These are phyloP conservation scores for Drosophila helvetica DNA, from an alignment of 2,888 invertebrate species.

Conservation along the genomic window DNA sequence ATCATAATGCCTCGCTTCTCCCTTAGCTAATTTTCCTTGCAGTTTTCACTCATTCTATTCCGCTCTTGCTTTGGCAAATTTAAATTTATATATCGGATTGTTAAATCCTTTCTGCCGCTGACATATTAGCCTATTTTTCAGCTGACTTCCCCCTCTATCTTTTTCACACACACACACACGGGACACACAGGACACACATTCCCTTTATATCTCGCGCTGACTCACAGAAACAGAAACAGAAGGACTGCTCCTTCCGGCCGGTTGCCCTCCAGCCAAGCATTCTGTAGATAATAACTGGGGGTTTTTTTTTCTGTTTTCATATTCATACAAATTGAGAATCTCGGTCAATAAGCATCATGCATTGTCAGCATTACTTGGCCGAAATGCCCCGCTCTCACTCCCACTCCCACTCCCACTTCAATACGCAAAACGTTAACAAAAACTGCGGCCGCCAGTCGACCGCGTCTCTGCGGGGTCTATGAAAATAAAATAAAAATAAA, in stretches of 20 bases:
- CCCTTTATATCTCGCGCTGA: constrained; percentile 7
- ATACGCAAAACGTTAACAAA: constrained; percentile 27
- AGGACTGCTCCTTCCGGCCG: constrained; percentile 2
- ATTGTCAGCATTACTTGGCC: constrained; percentile 32
- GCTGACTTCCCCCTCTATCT: constrained; percentile 2
- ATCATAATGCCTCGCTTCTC: not conserved
- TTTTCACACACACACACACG: no score
- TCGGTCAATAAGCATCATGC: constrained; percentile 67
- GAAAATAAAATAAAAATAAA: no score
- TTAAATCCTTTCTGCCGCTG: constrained; percentile 6
- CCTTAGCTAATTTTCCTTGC: not conserved
- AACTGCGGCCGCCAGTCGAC: constrained; percentile 42
- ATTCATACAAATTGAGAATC: constrained; percentile 57
- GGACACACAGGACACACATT: not conserved
- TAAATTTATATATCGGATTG: not conserved
- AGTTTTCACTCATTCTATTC: not conserved
- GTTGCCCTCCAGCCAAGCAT: constrained; percentile 11
- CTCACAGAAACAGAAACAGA: not conserved
- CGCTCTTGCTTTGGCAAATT: not conserved
- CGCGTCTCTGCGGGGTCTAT: constrained; percentile 35
- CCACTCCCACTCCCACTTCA: not conserved
- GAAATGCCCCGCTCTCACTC: constrained; percentile 13
- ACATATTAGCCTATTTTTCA: constrained; percentile 21
- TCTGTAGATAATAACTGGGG: constrained; percentile 41
- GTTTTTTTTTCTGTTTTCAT: constrained; percentile 24